Conservation (phyloP, 30 jellyfish, hydroid and myxozoan genomes). For the Aurelia sp. region DNA sequence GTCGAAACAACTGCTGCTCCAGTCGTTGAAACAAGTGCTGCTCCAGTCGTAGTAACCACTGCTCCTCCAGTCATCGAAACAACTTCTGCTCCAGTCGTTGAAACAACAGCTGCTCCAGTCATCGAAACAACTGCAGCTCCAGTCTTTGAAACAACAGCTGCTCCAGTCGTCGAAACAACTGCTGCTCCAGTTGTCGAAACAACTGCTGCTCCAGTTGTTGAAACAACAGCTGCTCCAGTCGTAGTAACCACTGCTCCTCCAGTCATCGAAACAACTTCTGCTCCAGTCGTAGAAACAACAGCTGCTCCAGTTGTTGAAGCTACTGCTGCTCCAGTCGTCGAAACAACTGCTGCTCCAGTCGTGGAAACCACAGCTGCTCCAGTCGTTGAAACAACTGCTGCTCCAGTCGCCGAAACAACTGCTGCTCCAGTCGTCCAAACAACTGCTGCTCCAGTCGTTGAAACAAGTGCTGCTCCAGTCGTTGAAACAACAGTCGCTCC, state of each 20-base stretch:
- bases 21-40: slow-evolving; percentile 40
- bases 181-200: slow-evolving; percentile 22
- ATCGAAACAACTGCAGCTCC: slow-evolving; percentile 36
- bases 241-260: slow-evolving; percentile 41
- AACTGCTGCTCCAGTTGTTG: slow-evolving; percentile 11
- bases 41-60: slow-evolving; percentile 12
- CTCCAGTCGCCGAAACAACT: slow-evolving; percentile 17
- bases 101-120: slow-evolving; percentile 13
- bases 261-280: slow-evolving; percentile 37
- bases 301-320: slow-evolving; percentile 21
- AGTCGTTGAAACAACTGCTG: slow-evolving; percentile 14
- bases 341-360: slow-evolving; percentile 30
- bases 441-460: slow-evolving; percentile 36
- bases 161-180: slow-evolving; percentile 25
- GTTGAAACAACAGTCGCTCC: not conserved
- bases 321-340: slow-evolving; percentile 15
- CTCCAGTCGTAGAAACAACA: slow-evolving; percentile 18
- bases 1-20: slow-evolving; percentile 35
- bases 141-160: slow-evolving; percentile 17
- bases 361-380: slow-evolving; percentile 32
- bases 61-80: slow-evolving; percentile 2
- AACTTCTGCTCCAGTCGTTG: not conserved
- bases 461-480: slow-evolving; percentile 35
- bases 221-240: slow-evolving; percentile 32
- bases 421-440: slow-evolving; percentile 36